Conservation (phyloP, 1,140 invertebrate species). For the Drosophila obscura region DNA sequence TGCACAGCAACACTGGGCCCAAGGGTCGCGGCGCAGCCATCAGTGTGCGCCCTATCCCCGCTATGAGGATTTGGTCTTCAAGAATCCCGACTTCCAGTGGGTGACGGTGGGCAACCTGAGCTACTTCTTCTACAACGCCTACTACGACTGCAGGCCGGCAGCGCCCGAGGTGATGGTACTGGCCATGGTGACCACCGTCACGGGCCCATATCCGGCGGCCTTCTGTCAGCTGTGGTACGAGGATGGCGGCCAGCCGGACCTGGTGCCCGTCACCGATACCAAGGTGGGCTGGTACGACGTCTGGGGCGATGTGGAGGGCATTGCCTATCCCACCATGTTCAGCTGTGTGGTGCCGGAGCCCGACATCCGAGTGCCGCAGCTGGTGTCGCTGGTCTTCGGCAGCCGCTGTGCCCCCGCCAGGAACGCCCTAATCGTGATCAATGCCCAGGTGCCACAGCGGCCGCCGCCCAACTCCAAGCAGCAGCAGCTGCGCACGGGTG, state of each 20-base stretch:
- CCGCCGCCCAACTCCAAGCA: constrained; percentile 41
- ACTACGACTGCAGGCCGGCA: constrained; percentile 90
- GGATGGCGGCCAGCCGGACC: constrained; percentile 87
- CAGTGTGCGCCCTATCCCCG: constrained; percentile 51
- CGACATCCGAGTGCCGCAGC: constrained; percentile 23
- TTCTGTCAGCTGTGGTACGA: constrained; percentile 94
- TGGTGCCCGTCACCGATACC: constrained; percentile 91
- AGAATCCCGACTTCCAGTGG: constrained; percentile 28
- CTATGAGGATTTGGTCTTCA: constrained; percentile 20
- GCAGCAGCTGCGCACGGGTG: constrained; percentile 88
- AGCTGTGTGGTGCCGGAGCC: constrained; percentile 86
- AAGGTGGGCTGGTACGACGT: constrained; percentile 95
- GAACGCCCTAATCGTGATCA: constrained; percentile 92
- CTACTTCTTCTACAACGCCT: constrained; percentile 85
- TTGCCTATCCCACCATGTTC: constrained; percentile 91
- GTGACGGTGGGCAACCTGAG: constrained; percentile 8
- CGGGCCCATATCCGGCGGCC: constrained; percentile 84
- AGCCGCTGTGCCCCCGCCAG: constrained; percentile 90
- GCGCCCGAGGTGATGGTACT: constrained; percentile 92
- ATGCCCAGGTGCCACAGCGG: constrained; percentile 84
- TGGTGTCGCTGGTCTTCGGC: constrained; percentile 85
- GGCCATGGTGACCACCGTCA: constrained; percentile 92
- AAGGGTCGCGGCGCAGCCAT: not conserved
- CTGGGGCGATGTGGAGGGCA: constrained; percentile 94
- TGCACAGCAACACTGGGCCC: constrained; percentile 14